Percentiles rank a stretch among this genome's conserved stretches.
Conservation (phyloP, 2,113 vertebrate species). For the Dendropsophus ebraccatus region DNA sequence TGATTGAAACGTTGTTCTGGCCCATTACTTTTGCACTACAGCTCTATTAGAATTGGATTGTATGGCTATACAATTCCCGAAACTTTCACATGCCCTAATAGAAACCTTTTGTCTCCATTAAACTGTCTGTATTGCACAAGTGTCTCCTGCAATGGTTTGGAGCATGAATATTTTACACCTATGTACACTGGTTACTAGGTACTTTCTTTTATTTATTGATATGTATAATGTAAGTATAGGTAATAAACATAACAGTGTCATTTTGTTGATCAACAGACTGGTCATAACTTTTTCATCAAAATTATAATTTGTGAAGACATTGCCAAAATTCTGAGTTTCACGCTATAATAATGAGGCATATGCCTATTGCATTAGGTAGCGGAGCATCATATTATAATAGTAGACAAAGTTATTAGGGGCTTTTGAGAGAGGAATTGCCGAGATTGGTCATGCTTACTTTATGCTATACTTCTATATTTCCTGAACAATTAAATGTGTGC, state of each 20-base stretch:
- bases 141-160: not conserved
- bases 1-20: constrained; percentile 48
- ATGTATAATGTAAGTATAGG: constrained; percentile 4
- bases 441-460: constrained; percentile 19
- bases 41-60: constrained; percentile 38
- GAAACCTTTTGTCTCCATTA: constrained; percentile 49
- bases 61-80: constrained; percentile 28
- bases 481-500: constrained; percentile 33
- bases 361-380: not conserved
- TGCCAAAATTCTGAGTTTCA: too few species aligned
- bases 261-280: constrained; percentile 11
- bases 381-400: not conserved
- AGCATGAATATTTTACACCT: constrained; percentile 13
- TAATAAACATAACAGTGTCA: not conserved
- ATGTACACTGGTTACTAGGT: not conserved
- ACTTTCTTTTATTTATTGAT: too few species aligned
- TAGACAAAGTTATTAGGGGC: not conserved
- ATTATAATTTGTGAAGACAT: not conserved
- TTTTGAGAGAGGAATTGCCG: not conserved
- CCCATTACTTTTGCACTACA: constrained; percentile 38
- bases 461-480: constrained; percentile 9
- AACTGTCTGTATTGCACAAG: not conserved
- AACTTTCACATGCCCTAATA: constrained; percentile 37
- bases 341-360: constrained; percentile 24
- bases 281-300: not conserved